Percentiles rank a stretch among this genome's conserved stretches.
Evolutionary conservation across 2,888 invertebrate species (phyloP).

Genomic region (Athalia circularis): DNA sequence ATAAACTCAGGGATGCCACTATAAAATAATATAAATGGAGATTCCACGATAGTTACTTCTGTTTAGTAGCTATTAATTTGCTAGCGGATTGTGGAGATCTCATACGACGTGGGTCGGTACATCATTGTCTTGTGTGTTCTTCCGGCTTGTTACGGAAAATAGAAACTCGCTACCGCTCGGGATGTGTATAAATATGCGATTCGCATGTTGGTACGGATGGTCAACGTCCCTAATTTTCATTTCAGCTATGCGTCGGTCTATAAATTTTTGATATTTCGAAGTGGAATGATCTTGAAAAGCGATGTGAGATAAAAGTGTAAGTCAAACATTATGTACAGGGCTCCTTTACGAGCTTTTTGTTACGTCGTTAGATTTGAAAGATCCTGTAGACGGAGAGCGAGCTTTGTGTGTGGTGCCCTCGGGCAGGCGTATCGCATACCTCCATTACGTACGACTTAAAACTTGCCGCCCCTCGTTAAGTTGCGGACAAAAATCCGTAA

Average conservation of each 20-base stretch:
- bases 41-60: slow-evolving; percentile 62
- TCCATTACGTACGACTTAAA: slow-evolving; percentile 38
- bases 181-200: too few relatives aligned
- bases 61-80: slow-evolving; percentile 67
- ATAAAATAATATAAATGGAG: slow-evolving; percentile 63
- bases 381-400: slow-evolving; percentile 9
- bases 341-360: neutral
- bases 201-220: too few relatives aligned
- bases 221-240: too few relatives aligned
- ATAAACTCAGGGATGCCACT: slow-evolving; percentile 53
- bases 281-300: too few relatives aligned
- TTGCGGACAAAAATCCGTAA: slow-evolving; percentile 39
- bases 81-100: slow-evolving; percentile 35
- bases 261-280: too few relatives aligned
- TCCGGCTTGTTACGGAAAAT: slow-evolving; percentile 2
- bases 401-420: slow-evolving; percentile 37
- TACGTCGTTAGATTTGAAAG: slow-evolving; percentile 22
- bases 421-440: slow-evolving; percentile 40
- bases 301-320: neutral
- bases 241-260: too few relatives aligned
- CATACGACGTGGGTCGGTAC: slow-evolving; percentile 46
- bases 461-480: slow-evolving; percentile 44
- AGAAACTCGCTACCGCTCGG: neutral
- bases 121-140: slow-evolving; percentile 51
- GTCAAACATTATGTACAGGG: neutral